Evolutionary conservation across 1,140 invertebrate genomes (phyloP).

Genomic region (Brachionus angularis): DNA sequence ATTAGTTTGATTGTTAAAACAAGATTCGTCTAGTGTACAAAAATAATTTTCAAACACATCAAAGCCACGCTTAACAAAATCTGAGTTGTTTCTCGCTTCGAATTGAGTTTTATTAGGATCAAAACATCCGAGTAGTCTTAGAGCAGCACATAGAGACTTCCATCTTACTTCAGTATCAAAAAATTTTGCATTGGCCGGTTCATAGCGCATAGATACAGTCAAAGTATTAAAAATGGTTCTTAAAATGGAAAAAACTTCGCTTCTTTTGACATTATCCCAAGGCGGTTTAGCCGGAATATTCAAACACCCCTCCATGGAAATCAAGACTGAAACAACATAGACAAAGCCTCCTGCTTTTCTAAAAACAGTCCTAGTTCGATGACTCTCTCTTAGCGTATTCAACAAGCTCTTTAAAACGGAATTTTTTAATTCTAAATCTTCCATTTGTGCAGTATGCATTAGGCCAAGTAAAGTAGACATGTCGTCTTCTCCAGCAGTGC

Average conservation of each 20-base stretch:
- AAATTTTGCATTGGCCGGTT: conserved; percentile 96
- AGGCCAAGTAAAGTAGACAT: conserved; percentile 84
- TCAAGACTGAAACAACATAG: conserved; percentile 89
- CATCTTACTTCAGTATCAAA: conserved; percentile 91
- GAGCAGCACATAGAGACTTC: conserved; percentile 82
- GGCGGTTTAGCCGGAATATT: conserved; percentile 47
- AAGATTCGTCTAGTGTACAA: conserved; percentile 38
- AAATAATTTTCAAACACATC: conserved; percentile 42
- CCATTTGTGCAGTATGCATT: conserved; percentile 77
- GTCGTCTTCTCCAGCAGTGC: conserved; percentile 85
- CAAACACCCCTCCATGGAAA: conserved; percentile 81
- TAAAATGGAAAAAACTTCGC: conserved; percentile 60
- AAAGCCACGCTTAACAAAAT: conserved; percentile 11
- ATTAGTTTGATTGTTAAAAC: conserved; percentile 11
- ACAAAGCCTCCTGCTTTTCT: conserved; percentile 95
- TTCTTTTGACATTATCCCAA: conserved; percentile 48
- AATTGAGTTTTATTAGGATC: conserved; percentile 47
- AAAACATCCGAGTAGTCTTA: conserved; percentile 85
- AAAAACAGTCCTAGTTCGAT: conserved; percentile 90
- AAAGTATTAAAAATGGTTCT: conserved; percentile 89
- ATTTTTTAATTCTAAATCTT: conserved; percentile 75
- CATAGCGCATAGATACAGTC: conserved; percentile 93
- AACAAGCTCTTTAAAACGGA: conserved; percentile 83
- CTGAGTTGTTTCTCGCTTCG: not conserved
- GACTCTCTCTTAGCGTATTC: conserved; percentile 82